Base-by-base conservation (phyloP, 2,888 invertebrate genomes). In the Hypolimnas misippus region DNA sequence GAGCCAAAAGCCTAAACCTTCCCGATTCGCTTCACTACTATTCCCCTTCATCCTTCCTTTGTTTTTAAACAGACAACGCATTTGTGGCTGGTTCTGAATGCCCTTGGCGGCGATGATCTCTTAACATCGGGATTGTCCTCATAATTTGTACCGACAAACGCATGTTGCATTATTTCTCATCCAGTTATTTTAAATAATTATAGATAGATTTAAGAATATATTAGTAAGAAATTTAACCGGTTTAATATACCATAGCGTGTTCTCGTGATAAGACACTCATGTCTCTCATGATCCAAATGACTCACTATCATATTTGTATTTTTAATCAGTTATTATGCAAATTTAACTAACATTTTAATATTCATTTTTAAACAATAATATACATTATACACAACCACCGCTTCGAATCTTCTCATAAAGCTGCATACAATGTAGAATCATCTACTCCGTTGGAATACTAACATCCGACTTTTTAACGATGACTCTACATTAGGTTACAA, bases 211-310 rank as follows among this genome's bases (percentile, higher is more conserved):
- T 12, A 8, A 17, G 1, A 42, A 44, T 21, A 19, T 44, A 44
- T 44, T 21, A 44, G 17, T 44, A 51, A 51, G 29, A n/a, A 51
- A 51, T 29, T 29, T 16, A 51, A 51, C 50, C 29, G 29, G 50
- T 51, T 51, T 50, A n/a, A 29, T 31, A 16, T 16, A 31, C 1
- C 31, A 31, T 16, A 31, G 8, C 6, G 6, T 8, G 16, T 25
- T 31, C 16, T 29, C 50, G 31, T 51, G 50, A 51, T 50, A 50
- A 31, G 14, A 21, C 19, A 19, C 44, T 12, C 12, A 17, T 17
- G 16, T 19, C 12, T 16, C 2, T 44, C 19, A 21, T 19, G 8
- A 17, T 44, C 3, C 19, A 12, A 44, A 17, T 19, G 44, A 44
- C 3, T 44, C 44, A 12, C 4, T 21, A 44, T 19, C 21, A 19